Percentiles rank a stretch among this genome's conserved stretches.
phyloP scores from a whole-genome alignment of 2,888 invertebrate species.

The Caenorhabditis sp. region DNA sequence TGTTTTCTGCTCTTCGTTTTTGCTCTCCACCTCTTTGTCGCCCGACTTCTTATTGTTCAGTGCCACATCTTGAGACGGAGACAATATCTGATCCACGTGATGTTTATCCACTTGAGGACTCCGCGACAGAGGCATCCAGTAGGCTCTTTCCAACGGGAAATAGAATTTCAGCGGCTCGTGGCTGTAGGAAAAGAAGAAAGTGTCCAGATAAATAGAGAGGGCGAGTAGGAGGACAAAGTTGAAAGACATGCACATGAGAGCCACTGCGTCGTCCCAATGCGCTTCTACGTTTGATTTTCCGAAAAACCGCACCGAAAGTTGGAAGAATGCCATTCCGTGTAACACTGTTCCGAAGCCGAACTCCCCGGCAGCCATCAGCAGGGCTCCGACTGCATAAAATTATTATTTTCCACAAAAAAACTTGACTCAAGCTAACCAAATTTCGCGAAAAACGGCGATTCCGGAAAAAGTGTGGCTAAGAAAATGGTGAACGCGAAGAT shows the following conservation, averaged over 20 bases:
- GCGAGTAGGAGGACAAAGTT: constrained; percentile 13
- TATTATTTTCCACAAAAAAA: not conserved
- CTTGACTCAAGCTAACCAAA: constrained; percentile 1
- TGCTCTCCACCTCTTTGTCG: not conserved
- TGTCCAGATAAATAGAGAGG: constrained; percentile 25
- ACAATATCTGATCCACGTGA: constrained; percentile 8
- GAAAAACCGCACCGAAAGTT: constrained; percentile 29
- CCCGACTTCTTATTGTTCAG: not conserved
- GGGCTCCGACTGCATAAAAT: constrained; percentile 21
- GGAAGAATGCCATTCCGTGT: constrained; percentile 32
- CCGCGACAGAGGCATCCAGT: constrained; percentile 26
- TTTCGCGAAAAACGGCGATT: constrained; percentile 18
- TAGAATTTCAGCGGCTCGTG: constrained; percentile 15
- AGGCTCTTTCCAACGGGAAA: constrained; percentile 20
- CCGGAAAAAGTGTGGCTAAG: constrained; percentile 28
- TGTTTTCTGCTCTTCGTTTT: not conserved
- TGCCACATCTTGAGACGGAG: not conserved
- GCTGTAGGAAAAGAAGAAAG: constrained; percentile 9
- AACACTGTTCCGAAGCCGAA: constrained; percentile 34
- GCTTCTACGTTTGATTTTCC: constrained; percentile 13
- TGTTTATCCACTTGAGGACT: constrained; percentile 5
- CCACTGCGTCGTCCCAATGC: constrained; percentile 11
- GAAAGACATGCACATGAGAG: constrained; percentile 20
- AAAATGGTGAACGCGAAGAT: constrained; percentile 37
- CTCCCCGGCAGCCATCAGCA: constrained; percentile 35